These are phyloP conservation scores for Blomia tropicalis DNA, from an alignment of 2,888 invertebrate genomes.

Conservation along the genomic window DNA sequence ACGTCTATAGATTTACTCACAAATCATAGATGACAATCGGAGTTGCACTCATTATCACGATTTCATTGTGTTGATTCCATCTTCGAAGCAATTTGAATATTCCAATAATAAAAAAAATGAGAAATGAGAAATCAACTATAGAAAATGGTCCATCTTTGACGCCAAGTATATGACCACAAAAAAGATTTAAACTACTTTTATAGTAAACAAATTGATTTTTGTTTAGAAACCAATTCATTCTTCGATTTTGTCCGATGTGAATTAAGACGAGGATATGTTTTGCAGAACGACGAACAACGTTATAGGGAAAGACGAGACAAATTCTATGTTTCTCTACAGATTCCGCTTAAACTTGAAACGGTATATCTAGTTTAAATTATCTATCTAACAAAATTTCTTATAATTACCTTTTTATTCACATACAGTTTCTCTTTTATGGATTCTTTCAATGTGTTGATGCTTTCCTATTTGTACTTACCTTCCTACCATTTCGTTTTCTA, in stretches of 20 bases:
- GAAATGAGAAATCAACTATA: too few relatives aligned
- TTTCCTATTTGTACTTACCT: slow-evolving; percentile 90
- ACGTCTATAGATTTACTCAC: too few relatives aligned
- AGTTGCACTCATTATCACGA: too few relatives aligned
- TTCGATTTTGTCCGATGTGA: slow-evolving; percentile 59
- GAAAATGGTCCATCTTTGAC: too few relatives aligned
- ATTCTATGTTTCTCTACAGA: slow-evolving; percentile 89
- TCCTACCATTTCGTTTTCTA: slow-evolving; percentile 77
- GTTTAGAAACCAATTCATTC: slow-evolving; percentile 17
- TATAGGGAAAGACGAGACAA: slow-evolving; percentile 81
- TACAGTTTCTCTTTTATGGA: slow-evolving; percentile 71
- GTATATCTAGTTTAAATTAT: slow-evolving; percentile 39
- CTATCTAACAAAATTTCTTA: slow-evolving; percentile 80
- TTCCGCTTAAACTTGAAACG: slow-evolving; percentile 59
- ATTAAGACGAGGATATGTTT: slow-evolving; percentile 72
- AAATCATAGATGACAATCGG: too few relatives aligned
- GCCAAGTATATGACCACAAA: too few relatives aligned
- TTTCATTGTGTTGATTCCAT: too few relatives aligned
- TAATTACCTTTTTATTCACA: neutral
- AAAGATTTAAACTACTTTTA: too few relatives aligned
- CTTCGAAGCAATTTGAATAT: too few relatives aligned
- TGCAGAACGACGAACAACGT: slow-evolving; percentile 86
- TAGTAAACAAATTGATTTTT: too few relatives aligned
- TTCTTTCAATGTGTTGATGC: slow-evolving; percentile 88
- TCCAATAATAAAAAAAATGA: too few relatives aligned